These are phyloP conservation scores for Perca fluviatilis DNA, from an alignment of 2,113 vertebrate genomes.

Conservation along the genomic window DNA sequence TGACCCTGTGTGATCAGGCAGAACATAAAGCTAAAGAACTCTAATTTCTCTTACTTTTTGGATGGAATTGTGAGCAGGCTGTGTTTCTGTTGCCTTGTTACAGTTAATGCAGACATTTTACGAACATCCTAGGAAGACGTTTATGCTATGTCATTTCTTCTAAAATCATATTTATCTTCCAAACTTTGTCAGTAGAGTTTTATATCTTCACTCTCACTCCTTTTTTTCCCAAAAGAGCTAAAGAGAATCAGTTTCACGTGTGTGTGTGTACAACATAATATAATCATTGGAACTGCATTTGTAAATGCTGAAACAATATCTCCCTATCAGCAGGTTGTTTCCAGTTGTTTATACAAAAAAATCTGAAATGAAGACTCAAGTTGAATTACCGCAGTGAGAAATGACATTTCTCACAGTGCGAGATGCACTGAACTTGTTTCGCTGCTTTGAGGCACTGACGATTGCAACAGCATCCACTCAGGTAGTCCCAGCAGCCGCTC, in stretches of 20 bases:
- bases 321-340: too few species aligned
- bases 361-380: background rate
- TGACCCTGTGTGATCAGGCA: slow-evolving; percentile 45
- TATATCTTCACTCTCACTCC: background rate
- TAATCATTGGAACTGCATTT: background rate
- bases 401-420: background rate
- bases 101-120: slow-evolving; percentile 19
- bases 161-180: background rate
- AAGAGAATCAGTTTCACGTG: too few species aligned
- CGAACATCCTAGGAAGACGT: background rate
- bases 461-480: slow-evolving; percentile 44
- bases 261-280: background rate
- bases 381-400: background rate
- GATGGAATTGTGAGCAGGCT: slow-evolving; percentile 47
- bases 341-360: background rate
- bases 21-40: slow-evolving; percentile 56
- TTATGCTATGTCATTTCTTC: background rate
- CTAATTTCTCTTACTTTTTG: slow-evolving; percentile 49
- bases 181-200: background rate
- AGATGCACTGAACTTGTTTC: slow-evolving; percentile 25
- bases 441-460: slow-evolving; percentile 24
- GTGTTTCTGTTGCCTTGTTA: slow-evolving; percentile 21
- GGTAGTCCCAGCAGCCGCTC: slow-evolving; percentile 25
- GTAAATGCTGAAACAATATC: background rate
- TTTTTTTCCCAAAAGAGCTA: background rate